A percentile compares a stretch with the other conserved stretches of the same genome.
Conservation (phyloP, 2,113 vertebrate species). For the Hippoglossus stenolepis region DNA sequence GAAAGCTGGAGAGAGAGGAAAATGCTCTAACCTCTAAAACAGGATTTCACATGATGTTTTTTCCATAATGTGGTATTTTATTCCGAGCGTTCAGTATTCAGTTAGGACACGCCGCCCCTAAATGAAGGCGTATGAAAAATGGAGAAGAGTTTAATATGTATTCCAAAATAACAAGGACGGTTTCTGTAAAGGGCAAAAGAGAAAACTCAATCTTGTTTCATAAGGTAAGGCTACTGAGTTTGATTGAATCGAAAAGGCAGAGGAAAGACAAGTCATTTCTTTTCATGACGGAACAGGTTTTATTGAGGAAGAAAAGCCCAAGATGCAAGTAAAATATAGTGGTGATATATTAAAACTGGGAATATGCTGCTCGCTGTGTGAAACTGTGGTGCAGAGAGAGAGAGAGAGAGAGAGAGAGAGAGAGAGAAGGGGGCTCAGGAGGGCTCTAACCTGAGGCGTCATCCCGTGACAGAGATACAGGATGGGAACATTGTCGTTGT, state of each 20-base stretch:
- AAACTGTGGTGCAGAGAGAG: constrained; percentile 5
- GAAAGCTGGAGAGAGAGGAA: background rate
- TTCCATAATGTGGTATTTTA: constrained; percentile 15
- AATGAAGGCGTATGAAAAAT: constrained; percentile 27
- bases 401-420: background rate
- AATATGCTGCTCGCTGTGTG: constrained; percentile 1
- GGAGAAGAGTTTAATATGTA: constrained; percentile 4
- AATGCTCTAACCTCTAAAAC: background rate
- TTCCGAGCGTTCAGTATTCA: constrained; percentile 2
- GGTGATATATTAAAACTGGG: constrained; percentile 37
- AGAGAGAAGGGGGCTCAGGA: background rate
- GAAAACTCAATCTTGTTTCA: constrained; percentile 19
- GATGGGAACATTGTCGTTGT: constrained; percentile 96
- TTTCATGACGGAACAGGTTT: constrained; percentile 9
- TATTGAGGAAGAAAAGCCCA: constrained; percentile 21
- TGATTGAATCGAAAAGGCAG: constrained; percentile 30
- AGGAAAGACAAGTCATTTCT: constrained; percentile 15
- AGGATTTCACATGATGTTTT: background rate
- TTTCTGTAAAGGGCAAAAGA: constrained; percentile 30
- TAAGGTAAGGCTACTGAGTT: constrained; percentile 12
- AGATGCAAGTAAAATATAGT: constrained; percentile 31
- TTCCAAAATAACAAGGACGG: constrained; percentile 16
- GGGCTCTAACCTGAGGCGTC: constrained; percentile 92
- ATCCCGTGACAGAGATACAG: constrained; percentile 98
- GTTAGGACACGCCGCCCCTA: constrained; percentile 9